Evolutionary conservation across 1,140 invertebrate genomes (phyloP).

Genomic region (Drosophila suzukii): DNA sequence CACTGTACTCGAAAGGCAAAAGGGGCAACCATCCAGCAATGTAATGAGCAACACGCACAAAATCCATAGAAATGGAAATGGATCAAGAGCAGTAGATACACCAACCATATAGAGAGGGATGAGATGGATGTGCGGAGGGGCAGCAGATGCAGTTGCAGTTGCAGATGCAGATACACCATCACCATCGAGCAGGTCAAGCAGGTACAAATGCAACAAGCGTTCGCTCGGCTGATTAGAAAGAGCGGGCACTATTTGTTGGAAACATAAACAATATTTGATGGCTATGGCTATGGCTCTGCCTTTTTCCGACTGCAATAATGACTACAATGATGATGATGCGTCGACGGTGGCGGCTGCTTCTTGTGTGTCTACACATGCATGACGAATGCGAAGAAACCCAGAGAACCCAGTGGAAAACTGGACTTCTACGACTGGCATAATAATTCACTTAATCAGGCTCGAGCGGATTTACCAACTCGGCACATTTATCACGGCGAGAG

Average conservation of each 20-base stretch:
- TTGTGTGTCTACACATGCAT: constrained; percentile 79
- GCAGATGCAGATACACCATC: constrained; percentile 22
- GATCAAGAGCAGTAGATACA: constrained; percentile 75
- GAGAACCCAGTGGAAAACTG: constrained; percentile 13
- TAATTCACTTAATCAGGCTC: constrained; percentile 81
- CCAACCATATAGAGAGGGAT: constrained; percentile 12
- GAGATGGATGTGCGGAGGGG: background rate
- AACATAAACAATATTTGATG: constrained; percentile 82
- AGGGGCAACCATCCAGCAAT: constrained; percentile 37
- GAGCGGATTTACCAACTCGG: constrained; percentile 67
- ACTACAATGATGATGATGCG: constrained; percentile 20
- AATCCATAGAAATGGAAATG: constrained; percentile 79
- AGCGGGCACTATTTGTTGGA: constrained; percentile 66
- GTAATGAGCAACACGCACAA: constrained; percentile 79
- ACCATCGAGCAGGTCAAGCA: constrained; percentile 65
- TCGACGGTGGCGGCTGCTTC: constrained; percentile 49
- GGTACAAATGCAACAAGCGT: constrained; percentile 81
- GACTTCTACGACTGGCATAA: constrained; percentile 46
- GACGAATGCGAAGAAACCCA: constrained; percentile 55
- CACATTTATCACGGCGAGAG: constrained; percentile 43
- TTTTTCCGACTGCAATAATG: constrained; percentile 13
- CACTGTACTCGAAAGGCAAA: constrained; percentile 22
- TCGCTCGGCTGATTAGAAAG: constrained; percentile 75
- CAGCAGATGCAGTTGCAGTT: constrained; percentile 24
- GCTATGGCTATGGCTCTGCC: constrained; percentile 48